Evolutionary conservation across 2,797 vertebrate genomes (phyloP).

Genomic region (Gambelia wislizenii): DNA sequence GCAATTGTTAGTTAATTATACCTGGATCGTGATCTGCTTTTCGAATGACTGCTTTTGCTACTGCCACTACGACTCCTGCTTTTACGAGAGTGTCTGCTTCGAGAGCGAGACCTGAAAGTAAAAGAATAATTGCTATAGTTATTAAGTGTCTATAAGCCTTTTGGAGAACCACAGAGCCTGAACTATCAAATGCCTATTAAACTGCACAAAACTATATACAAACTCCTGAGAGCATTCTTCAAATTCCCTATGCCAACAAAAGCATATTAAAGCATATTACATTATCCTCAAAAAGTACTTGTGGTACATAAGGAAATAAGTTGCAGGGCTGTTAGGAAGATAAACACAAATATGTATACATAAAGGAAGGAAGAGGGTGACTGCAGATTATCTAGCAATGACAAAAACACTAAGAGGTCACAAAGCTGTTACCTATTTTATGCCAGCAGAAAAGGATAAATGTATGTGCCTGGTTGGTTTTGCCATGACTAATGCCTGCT

Average conservation of each 20-base stretch:
- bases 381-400: too few relatives aligned
- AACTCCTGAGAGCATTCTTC: not conserved
- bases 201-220: not conserved
- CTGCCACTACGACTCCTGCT: conserved; percentile 92
- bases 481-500: too few relatives aligned
- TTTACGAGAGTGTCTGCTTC: conserved; percentile 93
- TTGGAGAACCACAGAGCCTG: accelerated
- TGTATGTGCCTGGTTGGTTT: too few relatives aligned
- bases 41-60: conserved; percentile 89
- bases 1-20: conserved; percentile 61
- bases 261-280: not conserved
- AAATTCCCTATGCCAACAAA: not conserved
- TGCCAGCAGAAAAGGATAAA: too few relatives aligned
- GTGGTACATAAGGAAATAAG: not conserved
- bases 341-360: not conserved
- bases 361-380: not conserved
- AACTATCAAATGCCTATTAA: not conserved
- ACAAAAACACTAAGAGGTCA: too few relatives aligned
- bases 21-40: conserved; percentile 88
- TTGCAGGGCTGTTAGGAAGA: not conserved
- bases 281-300: not conserved
- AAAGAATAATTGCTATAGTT: not conserved
- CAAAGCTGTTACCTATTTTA: too few relatives aligned
- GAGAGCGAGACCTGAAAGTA: conserved; percentile 89
- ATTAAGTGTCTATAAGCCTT: not conserved